Evolutionary conservation across 1,140 invertebrate species (phyloP).

Genomic region (Drosophila tsacasi): DNA sequence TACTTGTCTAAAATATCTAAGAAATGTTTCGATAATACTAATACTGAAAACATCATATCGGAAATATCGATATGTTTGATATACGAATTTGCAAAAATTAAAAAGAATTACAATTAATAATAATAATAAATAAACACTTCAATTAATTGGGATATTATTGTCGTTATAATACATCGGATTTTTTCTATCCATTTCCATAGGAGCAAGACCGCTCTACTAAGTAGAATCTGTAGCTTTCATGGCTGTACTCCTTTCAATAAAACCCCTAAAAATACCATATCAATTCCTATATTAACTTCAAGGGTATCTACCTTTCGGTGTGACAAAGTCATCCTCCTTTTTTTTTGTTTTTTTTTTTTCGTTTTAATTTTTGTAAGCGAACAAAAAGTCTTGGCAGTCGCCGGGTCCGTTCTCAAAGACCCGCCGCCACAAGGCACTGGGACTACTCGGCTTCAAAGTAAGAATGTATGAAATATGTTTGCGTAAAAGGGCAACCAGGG

Average conservation of each 20-base stretch:
- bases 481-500: conserved; percentile 63
- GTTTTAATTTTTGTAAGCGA: conserved; percentile 27
- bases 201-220: no score
- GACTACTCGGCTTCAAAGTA: conserved; percentile 60
- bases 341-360: background rate
- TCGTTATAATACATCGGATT: no score
- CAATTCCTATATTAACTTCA: no score
- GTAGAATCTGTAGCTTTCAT: background rate
- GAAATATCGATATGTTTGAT: no score
- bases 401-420: conserved; percentile 46
- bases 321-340: background rate
- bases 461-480: conserved; percentile 79
- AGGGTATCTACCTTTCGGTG: background rate
- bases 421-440: conserved; percentile 40
- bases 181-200: no score
- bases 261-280: background rate
- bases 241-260: background rate
- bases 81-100: no score
- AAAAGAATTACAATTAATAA: no score
- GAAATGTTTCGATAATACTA: no score
- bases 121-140: no score
- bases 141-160: no score
- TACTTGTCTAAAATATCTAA: no score
- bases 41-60: no score
- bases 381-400: conserved; percentile 38